Percentiles rank a stretch among this genome's conserved stretches.
Evolutionary conservation across 1,140 invertebrate species (phyloP).

Genomic region (Lasioglossum baleicum): DNA sequence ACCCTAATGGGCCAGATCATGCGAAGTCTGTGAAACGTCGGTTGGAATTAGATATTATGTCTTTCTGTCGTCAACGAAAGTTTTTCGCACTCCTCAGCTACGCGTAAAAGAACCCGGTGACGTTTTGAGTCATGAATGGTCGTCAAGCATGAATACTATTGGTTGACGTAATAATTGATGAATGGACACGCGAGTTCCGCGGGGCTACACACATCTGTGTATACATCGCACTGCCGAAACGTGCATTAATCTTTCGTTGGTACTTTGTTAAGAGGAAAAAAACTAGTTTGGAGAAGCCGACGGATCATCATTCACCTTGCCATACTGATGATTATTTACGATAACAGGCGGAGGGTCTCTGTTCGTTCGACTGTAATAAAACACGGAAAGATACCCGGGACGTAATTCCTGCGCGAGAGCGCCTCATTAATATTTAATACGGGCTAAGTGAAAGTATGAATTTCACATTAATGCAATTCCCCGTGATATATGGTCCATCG

Average conservation of each 20-base stretch:
- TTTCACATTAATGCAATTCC: conserved; percentile 20
- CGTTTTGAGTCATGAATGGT: not conserved
- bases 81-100: no score
- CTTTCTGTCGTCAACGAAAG: not conserved
- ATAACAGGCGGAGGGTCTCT: conserved; percentile 26
- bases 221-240: conserved; percentile 26
- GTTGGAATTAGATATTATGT: not conserved
- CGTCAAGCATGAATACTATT: not conserved
- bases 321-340: conserved; percentile 51
- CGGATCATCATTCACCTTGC: conserved; percentile 48
- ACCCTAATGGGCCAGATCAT: not conserved
- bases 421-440: conserved; percentile 31
- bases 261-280: conserved; percentile 5
- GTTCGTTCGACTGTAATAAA: conserved; percentile 9
- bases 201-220: not conserved
- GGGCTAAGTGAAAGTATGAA: conserved; percentile 22
- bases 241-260: conserved; percentile 51
- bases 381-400: not conserved
- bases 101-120: not conserved
- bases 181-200: conserved; percentile 39
- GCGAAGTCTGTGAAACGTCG: not conserved
- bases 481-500: not conserved
- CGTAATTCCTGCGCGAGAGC: not conserved
- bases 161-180: conserved; percentile 49
- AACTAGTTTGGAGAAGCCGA: conserved; percentile 36